phyloP scores from a whole-genome alignment of 2,113 vertebrate species.

The Sarotherodon lohbergeri region DNA sequence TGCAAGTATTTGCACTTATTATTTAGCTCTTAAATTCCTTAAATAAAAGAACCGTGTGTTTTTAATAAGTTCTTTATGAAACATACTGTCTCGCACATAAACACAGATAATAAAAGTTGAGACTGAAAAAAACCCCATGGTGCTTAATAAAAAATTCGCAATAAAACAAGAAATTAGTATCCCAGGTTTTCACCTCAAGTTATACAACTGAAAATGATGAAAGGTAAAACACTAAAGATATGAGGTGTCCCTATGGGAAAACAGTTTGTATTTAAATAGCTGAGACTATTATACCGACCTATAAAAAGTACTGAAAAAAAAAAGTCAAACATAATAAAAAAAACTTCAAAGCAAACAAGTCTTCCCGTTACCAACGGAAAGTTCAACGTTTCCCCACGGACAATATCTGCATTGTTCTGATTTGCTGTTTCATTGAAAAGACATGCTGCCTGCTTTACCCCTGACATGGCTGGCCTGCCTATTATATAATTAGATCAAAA shows the following conservation, averaged over 20 bases:
- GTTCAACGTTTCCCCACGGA: background rate
- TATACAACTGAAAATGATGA: background rate
- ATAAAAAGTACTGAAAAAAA: background rate
- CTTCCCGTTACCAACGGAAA: background rate
- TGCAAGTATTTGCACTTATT: background rate
- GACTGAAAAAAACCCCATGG: background rate
- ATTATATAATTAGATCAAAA: constrained; percentile 57
- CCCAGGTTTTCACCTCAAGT: background rate
- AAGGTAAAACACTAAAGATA: background rate
- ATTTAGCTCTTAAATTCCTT: background rate
- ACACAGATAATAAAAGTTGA: background rate
- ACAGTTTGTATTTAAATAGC: background rate
- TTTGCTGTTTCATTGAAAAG: constrained; percentile 14
- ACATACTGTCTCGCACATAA: background rate
- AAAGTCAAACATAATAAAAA: background rate
- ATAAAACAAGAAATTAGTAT: background rate
- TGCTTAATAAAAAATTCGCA: background rate
- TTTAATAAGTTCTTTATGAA: background rate
- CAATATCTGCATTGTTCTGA: constrained; percentile 3
- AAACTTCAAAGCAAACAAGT: constrained; percentile 3
- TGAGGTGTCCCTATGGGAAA: background rate
- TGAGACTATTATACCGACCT: background rate
- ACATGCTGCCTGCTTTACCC: background rate
- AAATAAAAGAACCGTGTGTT: background rate
- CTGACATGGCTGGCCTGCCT: constrained; percentile 26